phyloP scores from a whole-genome alignment of 2,888 invertebrate genomes.

The Micoletzkya japonica region DNA sequence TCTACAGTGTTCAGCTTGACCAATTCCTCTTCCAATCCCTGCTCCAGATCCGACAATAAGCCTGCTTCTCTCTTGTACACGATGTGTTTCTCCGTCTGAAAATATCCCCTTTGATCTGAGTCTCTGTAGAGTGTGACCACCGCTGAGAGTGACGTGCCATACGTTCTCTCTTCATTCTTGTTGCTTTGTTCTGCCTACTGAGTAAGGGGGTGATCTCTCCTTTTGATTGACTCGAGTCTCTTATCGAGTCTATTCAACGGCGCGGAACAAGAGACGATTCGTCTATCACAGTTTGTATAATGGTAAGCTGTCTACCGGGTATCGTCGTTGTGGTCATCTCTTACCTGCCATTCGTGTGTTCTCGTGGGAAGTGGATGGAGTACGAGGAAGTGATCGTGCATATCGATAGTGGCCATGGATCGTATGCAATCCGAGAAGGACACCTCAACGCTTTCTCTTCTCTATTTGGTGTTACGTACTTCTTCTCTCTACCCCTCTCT shows the following conservation, averaged over 20 bases:
- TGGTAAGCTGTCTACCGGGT: background rate
- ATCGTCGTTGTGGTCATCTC: too few species aligned
- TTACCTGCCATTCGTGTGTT: conserved; percentile 25
- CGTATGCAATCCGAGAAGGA: conserved; percentile 59
- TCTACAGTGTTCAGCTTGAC: conserved; percentile 40
- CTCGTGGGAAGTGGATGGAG: conserved; percentile 58
- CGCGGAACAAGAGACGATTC: background rate
- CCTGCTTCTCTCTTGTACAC: conserved; percentile 57
- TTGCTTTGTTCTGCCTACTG: background rate
- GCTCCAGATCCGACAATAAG: conserved; percentile 44
- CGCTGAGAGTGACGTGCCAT: background rate
- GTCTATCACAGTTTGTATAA: background rate
- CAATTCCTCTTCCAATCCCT: conserved; percentile 43
- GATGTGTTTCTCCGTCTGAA: conserved; percentile 54
- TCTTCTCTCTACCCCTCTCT: too few species aligned
- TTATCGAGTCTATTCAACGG: background rate
- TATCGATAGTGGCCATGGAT: conserved; percentile 56
- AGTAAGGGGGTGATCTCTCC: background rate
- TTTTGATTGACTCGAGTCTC: conserved; percentile 3
- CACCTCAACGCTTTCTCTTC: too few species aligned
- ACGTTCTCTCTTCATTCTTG: background rate
- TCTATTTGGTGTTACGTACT: too few species aligned
- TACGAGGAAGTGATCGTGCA: conserved; percentile 61
- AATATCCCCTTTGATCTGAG: conserved; percentile 28
- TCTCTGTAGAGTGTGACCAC: conserved; percentile 11